Evolutionary conservation across 2,888 invertebrate genomes (phyloP).

Genomic region (Spilosoma lubricipeda): DNA sequence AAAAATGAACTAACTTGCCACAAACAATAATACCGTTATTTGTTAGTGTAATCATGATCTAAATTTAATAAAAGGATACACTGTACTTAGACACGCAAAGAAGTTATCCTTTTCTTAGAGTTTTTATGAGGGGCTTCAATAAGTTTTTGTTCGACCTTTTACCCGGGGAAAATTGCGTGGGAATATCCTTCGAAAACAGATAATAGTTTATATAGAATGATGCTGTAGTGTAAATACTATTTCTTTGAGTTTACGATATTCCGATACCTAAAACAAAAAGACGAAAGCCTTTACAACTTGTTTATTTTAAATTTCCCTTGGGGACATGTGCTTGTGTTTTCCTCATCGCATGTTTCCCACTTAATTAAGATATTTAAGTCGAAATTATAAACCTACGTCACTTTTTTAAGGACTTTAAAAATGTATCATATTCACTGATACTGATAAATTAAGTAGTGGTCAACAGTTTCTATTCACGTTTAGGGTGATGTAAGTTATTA

Average conservation of each 20-base stretch:
- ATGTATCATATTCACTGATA: not conserved
- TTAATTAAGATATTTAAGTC: conserved; percentile 25
- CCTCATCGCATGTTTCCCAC: conserved; percentile 29
- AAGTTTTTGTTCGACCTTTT: not conserved
- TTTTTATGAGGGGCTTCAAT: conserved; percentile 1
- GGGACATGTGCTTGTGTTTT: conserved; percentile 29
- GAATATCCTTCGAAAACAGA: not conserved
- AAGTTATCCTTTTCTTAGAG: not conserved
- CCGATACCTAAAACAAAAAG: conserved; percentile 11
- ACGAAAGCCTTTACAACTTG: no score
- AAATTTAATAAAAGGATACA: not conserved
- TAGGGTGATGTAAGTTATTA: not conserved
- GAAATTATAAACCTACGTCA: not conserved
- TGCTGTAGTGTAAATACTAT: not conserved
- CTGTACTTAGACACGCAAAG: not conserved
- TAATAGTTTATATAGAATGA: not conserved
- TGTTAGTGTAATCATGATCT: not conserved
- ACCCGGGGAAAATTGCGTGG: not conserved
- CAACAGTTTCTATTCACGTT: not conserved
- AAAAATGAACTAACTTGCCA: not conserved
- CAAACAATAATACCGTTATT: not conserved
- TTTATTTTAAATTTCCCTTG: conserved; percentile 32
- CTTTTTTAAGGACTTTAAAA: no score
- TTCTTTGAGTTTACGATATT: not conserved
- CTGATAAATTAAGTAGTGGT: not conserved